Base-by-base conservation (phyloP, 2,797 vertebrate species). In the Gouania willdenowi region DNA sequence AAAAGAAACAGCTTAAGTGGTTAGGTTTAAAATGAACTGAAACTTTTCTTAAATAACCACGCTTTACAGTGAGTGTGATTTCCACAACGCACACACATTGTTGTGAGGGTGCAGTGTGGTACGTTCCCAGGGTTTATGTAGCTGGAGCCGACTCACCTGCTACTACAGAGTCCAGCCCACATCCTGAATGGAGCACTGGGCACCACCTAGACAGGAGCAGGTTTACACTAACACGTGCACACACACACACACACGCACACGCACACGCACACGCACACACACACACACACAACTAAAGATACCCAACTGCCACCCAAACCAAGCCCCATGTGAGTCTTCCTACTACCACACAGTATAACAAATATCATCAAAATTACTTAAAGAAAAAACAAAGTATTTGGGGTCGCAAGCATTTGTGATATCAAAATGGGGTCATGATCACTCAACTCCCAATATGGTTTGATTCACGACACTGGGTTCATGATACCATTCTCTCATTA, bases 131-230 rank as follows among this genome's bases (percentile, higher is more conserved):
- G 76, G 58, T 71, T 45, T 32, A 67, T 7, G 21, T 63, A 68
- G 62, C 59, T 60, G 43, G 49, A 67, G 56, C 61, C 64, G 50
- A 69, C 66, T 76, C 85, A 83, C 77, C 81, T 79, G 71, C 73
- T 68, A 80, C 73, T 80, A 82, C 85, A 81, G 77, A 79, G 53
- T 65, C 69, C 71, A 80, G 73, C 81, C 75, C 72, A 83, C 78
- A 82, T 79, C 78, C 49, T 74, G 64, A 52, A 60, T 5, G 41
- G 63, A 78, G 65, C 64, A 73, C 20, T 32, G 45, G 77, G 46
- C 29, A 62, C 70, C 77, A 64, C 82, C 78, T 60, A 79, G 78
- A 70, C 69, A 71, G 56, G 66, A 67, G 56, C 55, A 57, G 50
- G 53, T 75, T 39, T 9, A 41, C 45, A 48, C 45, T 43, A 60